Percentiles rank a stretch among this genome's conserved stretches.
Evolutionary conservation across 2,888 invertebrate genomes (phyloP).

Genomic region (Carcina quercana): DNA sequence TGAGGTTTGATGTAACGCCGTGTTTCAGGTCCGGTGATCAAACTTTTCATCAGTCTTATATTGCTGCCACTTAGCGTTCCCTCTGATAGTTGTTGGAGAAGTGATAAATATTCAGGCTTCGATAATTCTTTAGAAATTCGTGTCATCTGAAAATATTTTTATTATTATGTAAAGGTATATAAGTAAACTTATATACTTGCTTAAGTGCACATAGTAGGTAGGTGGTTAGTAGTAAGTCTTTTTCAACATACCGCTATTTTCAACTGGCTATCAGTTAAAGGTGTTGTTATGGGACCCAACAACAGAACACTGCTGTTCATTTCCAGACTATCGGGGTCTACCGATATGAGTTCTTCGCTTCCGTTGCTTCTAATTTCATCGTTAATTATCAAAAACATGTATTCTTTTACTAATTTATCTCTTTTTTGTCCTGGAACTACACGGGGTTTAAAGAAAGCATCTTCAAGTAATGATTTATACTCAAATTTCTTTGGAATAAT

Average conservation of each 20-base stretch:
- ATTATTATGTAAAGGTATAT: no score
- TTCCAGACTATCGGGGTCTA: constrained; percentile 57
- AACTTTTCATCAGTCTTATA: constrained; percentile 39
- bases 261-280: constrained; percentile 43
- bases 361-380: constrained; percentile 53
- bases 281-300: constrained; percentile 53
- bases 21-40: constrained; percentile 47
- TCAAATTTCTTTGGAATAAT: constrained; percentile 19
- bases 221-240: no score
- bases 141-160: constrained; percentile 57
- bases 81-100: constrained; percentile 50
- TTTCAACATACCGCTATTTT: constrained; percentile 56
- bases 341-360: constrained; percentile 47
- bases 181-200: no score
- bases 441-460: constrained; percentile 17
- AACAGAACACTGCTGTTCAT: constrained; percentile 55
- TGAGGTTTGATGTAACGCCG: constrained; percentile 64
- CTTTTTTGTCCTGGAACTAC: neutral
- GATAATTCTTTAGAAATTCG: constrained; percentile 53
- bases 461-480: constrained; percentile 23
- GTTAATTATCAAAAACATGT: constrained; percentile 58
- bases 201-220: no score
- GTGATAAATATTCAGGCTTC: constrained; percentile 50
- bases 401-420: constrained; percentile 30
- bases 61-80: constrained; percentile 39